Evolutionary conservation across 1,140 invertebrate genomes (phyloP), one percentile per base, ranked within the genome.

Genomic region (Portunus trituberculatus): DNA sequence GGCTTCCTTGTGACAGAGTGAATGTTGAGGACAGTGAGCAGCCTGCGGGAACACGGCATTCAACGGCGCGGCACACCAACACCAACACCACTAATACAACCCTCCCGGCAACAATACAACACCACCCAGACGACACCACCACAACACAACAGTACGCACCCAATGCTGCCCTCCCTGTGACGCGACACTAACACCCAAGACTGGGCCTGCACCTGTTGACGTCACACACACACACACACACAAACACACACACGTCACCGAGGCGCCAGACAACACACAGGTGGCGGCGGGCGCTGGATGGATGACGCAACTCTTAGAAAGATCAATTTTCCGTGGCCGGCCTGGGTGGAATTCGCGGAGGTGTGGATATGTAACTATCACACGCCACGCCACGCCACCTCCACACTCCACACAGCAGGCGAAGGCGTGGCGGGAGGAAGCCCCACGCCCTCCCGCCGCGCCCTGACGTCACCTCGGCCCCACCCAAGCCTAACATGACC

Each of bases 191-290:
- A 59, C 52, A 59, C 52, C 52, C 52, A 10, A 14, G 52, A 59
- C 16, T 59, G 52, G 52, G 52, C 52, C 67, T 1, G 25, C 67
- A 76, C 67, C 67, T 76, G 67, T 25, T 76, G 20, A 76, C 67
- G 67, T 76, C 86, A 88, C 86, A 88, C 86, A 88, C 86, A 88
- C 86, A 88, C 84, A 39, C 39, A 39, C 39, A 39, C 39, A 39
- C 39, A 39, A 1, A 25, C 76, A n/a, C 29, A 29, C 25, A n/a
- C 25, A 86, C 83, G 32, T 31, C 32, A 86, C 83, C 32, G 2
- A 6, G 83, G 12, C 83, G 32, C 83, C 83, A 28, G 8, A 25
- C 52, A 59, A 59, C 52, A 59, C 52, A 59, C 12, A 39, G 39
- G 52, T 59, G 8, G 52, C 1, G 52, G 52, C 52, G 52, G 52